A percentile compares a stretch with the other conserved stretches of the same genome.
Conservation (phyloP, 1,140 invertebrate genomes). For the Gyrodactylus bullatarudis region DNA sequence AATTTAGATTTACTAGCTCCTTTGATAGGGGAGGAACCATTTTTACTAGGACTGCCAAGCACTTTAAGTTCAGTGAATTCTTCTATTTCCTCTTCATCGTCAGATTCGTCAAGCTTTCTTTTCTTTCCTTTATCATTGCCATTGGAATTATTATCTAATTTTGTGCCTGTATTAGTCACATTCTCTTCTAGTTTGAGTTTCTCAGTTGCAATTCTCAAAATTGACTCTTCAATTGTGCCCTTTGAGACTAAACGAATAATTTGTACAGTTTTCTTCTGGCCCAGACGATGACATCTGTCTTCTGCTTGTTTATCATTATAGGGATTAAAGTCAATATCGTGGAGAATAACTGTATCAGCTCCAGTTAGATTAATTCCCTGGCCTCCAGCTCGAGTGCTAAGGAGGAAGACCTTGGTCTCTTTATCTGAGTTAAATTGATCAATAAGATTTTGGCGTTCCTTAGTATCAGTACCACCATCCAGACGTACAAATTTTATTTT, state of each 20-base stretch:
- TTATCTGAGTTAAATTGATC: conserved; percentile 23
- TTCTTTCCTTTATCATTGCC: not conserved
- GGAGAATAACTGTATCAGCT: conserved; percentile 27
- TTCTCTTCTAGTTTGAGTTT: conserved; percentile 56
- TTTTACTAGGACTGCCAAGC: not conserved
- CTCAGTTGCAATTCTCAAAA: conserved; percentile 49
- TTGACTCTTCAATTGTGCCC: conserved; percentile 62
- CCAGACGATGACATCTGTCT: conserved; percentile 70
- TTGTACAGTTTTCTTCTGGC: conserved; percentile 38
- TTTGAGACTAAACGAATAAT: conserved; percentile 48
- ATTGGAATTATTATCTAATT: not conserved
- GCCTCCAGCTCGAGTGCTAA: conserved; percentile 28
- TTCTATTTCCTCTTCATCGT: not conserved
- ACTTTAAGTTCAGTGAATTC: not conserved
- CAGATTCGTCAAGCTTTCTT: not conserved
- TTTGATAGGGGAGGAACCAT: no score
- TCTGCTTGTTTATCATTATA: conserved; percentile 91
- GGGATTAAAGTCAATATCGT: conserved; percentile 43
- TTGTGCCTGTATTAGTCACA: not conserved
- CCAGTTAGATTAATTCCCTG: conserved; percentile 27
- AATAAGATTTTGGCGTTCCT: conserved; percentile 21
- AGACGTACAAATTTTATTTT: conserved; percentile 14
- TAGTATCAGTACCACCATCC: conserved; percentile 19
- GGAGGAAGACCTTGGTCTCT: conserved; percentile 25
- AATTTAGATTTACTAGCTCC: not conserved